phyloP scores from a whole-genome alignment of 2,113 vertebrate genomes.

The Synodontis membranacea region DNA sequence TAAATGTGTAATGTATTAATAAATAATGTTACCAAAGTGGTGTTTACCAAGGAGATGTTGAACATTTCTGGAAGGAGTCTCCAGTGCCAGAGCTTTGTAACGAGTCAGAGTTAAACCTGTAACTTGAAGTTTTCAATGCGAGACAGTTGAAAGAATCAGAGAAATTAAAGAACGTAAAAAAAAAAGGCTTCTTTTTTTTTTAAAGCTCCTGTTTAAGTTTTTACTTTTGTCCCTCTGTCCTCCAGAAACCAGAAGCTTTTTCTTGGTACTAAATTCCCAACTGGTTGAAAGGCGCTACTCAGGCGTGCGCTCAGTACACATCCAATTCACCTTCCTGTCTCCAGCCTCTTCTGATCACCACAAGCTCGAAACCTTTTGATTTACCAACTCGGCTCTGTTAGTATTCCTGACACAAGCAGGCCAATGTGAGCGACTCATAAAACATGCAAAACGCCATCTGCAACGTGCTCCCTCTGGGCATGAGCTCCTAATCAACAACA shows the following conservation, averaged over 20 bases:
- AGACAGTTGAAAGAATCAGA: not conserved
- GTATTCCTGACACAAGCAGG: slow-evolving; percentile 27
- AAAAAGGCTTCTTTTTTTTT: not conserved
- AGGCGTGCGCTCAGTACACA: not conserved
- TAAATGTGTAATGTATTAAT: not conserved
- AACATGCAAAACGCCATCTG: slow-evolving; percentile 49
- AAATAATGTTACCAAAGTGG: not conserved
- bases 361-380: slow-evolving; percentile 21
- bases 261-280: not conserved
- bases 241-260: not conserved
- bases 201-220: not conserved
- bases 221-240: not conserved
- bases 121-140: not conserved
- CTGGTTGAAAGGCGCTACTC: slow-evolving; percentile 5
- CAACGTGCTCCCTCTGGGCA: slow-evolving; percentile 33
- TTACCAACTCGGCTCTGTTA: slow-evolving; percentile 16
- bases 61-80: not conserved
- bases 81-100: not conserved
- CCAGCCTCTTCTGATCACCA: slow-evolving; percentile 19
- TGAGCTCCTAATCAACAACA: slow-evolving; percentile 49
- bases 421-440: slow-evolving; percentile 39
- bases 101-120: not conserved
- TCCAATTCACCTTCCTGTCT: not conserved
- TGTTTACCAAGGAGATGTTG: not conserved
- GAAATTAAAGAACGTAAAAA: not conserved